Evolutionary conservation across 2,888 invertebrate genomes (phyloP).

Genomic region (Caenorhabditis afra): DNA sequence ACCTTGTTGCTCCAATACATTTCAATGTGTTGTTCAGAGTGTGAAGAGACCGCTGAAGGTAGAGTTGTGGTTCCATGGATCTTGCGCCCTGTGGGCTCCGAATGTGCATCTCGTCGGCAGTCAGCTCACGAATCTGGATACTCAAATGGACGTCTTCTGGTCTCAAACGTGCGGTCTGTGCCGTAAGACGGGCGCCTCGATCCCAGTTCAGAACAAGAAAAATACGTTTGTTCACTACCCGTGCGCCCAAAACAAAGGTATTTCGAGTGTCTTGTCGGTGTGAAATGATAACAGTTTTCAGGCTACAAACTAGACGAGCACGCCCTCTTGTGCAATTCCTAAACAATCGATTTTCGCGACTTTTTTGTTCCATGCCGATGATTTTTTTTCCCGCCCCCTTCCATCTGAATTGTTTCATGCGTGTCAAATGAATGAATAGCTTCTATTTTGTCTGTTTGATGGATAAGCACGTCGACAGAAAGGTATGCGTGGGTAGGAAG

Average conservation of each 20-base stretch:
- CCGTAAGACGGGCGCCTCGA: conserved; percentile 54
- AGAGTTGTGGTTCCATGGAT: conserved; percentile 68
- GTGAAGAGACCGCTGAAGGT: conserved; percentile 31
- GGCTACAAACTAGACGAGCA: conserved; percentile 59
- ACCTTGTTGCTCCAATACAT: too few species aligned
- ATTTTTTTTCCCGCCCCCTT: neutral
- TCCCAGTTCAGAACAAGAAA: conserved; percentile 52
- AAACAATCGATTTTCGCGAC: conserved; percentile 23
- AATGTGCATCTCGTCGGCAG: conserved; percentile 59
- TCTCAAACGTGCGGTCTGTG: conserved; percentile 54
- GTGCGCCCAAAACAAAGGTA: conserved; percentile 60
- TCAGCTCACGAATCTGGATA: conserved; percentile 57
- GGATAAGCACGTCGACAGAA: too few species aligned
- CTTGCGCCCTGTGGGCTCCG: conserved; percentile 66
- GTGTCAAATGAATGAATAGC: conserved; percentile 1
- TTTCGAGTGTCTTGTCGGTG: conserved; percentile 23
- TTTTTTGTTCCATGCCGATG: conserved; percentile 13
- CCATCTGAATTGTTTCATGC: neutral
- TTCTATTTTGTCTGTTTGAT: too few species aligned
- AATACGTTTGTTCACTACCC: conserved; percentile 50
- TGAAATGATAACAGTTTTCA: conserved; percentile 30
- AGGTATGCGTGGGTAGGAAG: too few species aligned
- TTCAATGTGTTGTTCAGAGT: neutral
- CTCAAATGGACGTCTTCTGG: conserved; percentile 61
- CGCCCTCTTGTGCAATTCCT: conserved; percentile 51